Conservation (phyloP, 1,140 invertebrate genomes). For the Lordiphosa stackelbergi region DNA sequence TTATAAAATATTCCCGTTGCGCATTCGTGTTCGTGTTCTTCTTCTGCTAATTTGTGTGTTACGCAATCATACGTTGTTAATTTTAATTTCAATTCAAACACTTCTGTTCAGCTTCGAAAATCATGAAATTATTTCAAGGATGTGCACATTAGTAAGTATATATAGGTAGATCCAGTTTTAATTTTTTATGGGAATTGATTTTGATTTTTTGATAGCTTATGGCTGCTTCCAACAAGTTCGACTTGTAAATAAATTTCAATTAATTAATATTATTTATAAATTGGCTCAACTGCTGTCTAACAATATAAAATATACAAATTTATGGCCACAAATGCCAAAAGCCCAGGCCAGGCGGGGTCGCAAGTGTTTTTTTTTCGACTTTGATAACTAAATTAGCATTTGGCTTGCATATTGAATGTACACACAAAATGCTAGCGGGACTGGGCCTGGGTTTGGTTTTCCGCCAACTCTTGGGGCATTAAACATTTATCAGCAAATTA, state of each 20-base stretch:
- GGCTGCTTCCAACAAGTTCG: conserved; percentile 23
- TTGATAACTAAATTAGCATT: conserved; percentile 58
- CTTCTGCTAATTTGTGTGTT: conserved; percentile 27
- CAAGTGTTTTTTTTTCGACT: conserved; percentile 19
- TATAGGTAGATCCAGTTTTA: conserved; percentile 45
- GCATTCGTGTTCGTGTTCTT: conserved; percentile 30
- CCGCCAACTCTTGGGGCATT: conserved; percentile 42
- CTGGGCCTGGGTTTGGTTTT: conserved; percentile 29
- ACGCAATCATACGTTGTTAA: conserved; percentile 43
- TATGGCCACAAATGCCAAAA: conserved; percentile 16
- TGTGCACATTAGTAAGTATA: conserved; percentile 12
- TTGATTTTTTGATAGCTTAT: conserved; percentile 12
- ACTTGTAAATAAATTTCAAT: conserved; percentile 41
- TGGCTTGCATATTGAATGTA: conserved; percentile 34
- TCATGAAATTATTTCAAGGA: conserved; percentile 13
- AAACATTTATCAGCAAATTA: conserved; percentile 72
- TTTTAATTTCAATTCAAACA: background rate
- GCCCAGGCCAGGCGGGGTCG: background rate
- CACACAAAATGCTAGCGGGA: conserved; percentile 33
- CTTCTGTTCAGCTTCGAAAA: conserved; percentile 26
- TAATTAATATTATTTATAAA: conserved; percentile 47
- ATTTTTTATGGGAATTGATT: conserved; percentile 17
- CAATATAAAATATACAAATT: conserved; percentile 33
- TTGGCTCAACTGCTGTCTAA: conserved; percentile 19
- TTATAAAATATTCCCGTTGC: conserved; percentile 27